A percentile compares a stretch with the other conserved stretches of the same genome.
phyloP scores from a whole-genome alignment of 1,140 invertebrate genomes.

The Tigriopus japonicus region DNA sequence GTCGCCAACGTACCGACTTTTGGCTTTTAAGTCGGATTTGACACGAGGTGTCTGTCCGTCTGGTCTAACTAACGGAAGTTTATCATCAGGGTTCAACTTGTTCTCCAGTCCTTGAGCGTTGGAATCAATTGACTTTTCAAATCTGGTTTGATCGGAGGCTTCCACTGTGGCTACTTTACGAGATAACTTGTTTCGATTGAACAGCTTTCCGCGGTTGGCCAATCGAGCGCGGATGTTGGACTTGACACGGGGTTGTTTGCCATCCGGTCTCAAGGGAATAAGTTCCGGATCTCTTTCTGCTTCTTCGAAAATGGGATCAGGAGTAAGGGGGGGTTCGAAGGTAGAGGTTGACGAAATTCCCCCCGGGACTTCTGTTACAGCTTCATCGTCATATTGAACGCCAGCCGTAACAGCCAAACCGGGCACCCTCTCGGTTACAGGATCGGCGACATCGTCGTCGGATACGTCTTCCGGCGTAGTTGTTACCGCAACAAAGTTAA shows the following conservation, averaged over 20 bases:
- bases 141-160: not conserved
- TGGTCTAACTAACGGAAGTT: conserved; percentile 9
- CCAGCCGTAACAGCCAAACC: too few species aligned
- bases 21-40: conserved; percentile 3
- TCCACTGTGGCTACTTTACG: not conserved
- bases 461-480: too few species aligned
- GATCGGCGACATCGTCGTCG: too few species aligned
- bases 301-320: too few species aligned
- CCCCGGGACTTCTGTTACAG: too few species aligned
- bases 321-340: too few species aligned
- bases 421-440: too few species aligned
- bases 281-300: too few species aligned
- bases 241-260: conserved; percentile 11
- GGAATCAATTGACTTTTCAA: not conserved
- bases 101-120: not conserved
- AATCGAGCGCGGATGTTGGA: not conserved
- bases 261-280: conserved; percentile 5
- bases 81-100: not conserved
- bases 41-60: conserved; percentile 11
- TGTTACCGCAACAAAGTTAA: too few species aligned
- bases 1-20: too few species aligned
- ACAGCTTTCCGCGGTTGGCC: not conserved
- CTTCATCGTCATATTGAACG: too few species aligned
- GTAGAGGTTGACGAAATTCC: too few species aligned
- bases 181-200: not conserved